These are phyloP conservation scores for Morelia viridis DNA, from an alignment of 2,797 vertebrate genomes.

Conservation along the genomic window DNA sequence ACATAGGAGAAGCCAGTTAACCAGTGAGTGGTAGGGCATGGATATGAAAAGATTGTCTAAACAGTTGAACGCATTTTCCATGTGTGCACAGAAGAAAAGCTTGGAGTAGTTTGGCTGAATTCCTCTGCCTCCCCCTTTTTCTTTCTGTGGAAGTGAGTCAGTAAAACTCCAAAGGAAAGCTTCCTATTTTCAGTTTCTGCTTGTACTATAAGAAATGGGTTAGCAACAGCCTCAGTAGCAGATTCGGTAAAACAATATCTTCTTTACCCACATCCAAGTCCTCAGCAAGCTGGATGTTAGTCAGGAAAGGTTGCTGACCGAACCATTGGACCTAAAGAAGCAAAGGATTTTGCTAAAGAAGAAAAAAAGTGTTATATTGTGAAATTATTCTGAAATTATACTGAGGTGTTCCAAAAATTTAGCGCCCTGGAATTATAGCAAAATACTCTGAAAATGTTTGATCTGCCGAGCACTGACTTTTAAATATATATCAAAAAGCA, in stretches of 20 bases:
- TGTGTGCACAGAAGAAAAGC: background rate
- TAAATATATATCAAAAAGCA: background rate
- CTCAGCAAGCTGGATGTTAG: constrained; percentile 71
- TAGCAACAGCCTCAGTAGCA: constrained; percentile 73
- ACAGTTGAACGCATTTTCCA: constrained; percentile 63
- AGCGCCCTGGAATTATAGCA: too few relatives aligned
- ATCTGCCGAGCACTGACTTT: constrained; percentile 44
- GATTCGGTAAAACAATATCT: constrained; percentile 78
- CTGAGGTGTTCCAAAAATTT: constrained; percentile 47
- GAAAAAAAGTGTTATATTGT: constrained; percentile 60
- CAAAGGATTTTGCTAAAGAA: constrained; percentile 69
- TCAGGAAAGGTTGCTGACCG: constrained; percentile 58
- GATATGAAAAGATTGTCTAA: constrained; percentile 49
- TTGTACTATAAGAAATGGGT: constrained; percentile 80
- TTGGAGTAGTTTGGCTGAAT: background rate
- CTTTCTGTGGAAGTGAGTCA: constrained; percentile 50
- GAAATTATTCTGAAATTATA: constrained; percentile 61
- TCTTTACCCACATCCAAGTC: constrained; percentile 74
- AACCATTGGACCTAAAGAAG: constrained; percentile 74
- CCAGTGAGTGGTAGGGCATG: constrained; percentile 48
- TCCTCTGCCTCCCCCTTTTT: background rate
- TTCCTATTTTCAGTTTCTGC: constrained; percentile 74
- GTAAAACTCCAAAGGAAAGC: constrained; percentile 69
- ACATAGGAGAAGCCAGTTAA: constrained; percentile 67
- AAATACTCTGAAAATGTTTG: constrained; percentile 18